Evolutionary conservation across 2,113 vertebrate genomes (phyloP), one percentile per base, ranked within the genome.

Genomic region (Dromaius novaehollandiae): DNA sequence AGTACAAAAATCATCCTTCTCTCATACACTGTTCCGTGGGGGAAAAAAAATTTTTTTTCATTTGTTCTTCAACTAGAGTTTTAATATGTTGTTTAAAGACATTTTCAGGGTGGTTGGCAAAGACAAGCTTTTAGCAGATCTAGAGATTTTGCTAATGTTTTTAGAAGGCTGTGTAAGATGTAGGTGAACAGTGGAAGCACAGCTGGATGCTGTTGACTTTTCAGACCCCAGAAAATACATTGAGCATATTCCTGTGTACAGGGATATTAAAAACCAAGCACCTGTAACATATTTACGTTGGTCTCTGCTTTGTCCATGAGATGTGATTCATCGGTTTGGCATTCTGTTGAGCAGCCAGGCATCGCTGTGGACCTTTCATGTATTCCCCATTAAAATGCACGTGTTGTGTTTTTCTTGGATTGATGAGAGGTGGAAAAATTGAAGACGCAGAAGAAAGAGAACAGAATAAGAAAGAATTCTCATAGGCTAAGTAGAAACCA

Each of bases 371-470:
- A 80, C 87, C 85, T 95, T 95, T 91, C 91, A 95, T 94, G 73
- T 93, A 95, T 93, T 97, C 95, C 82, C 88, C 82, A 95, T 97
- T 97, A 96, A 96, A 96, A 97, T 96, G 91, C 93, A 94, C 88
- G 82, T 79, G 68, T 76, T 96, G 87, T 83, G 78, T 64, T 96
- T 97, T 76, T 93, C 82, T 79, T 95, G 93, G 88, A 97, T 94
- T 94, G 93, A 96, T 95, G 96, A 95, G 89, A 95, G 60, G 68
- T 95, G 88, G 87, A 95, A 97, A 97, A 97, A 95, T 90, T 95
- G 91, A 96, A 96, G 95, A 94, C 3, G 0, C 69, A 71, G 75
- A 74, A 64, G 88, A 94, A 95, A 86, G 84, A 95, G 95, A 95
- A 88, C 92, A 80, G 95, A 95, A 66, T 86, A 91, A 96, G 89